Percentiles rank a stretch among this genome's conserved stretches.
phyloP scores from a whole-genome alignment of 1,140 invertebrate species.

The Portunus trituberculatus region DNA sequence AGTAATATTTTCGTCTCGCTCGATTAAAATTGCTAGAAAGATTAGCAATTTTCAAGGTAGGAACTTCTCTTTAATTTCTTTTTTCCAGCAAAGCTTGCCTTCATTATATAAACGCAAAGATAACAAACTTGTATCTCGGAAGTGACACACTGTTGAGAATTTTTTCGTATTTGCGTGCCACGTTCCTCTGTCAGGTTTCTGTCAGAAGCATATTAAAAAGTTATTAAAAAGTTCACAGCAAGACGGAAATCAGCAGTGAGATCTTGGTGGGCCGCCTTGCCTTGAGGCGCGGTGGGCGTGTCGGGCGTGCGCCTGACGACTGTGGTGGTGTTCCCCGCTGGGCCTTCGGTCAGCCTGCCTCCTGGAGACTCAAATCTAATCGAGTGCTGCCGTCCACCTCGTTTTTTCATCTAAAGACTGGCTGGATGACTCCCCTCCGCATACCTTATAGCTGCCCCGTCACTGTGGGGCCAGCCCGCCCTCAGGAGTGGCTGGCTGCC shows the following conservation, averaged over 20 bases:
- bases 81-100: background rate
- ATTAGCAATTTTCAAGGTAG: background rate
- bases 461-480: slow-evolving; percentile 68
- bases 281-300: background rate
- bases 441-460: slow-evolving; percentile 68
- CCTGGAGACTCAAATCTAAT: slow-evolving; percentile 56
- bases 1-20: background rate
- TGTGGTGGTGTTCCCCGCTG: background rate
- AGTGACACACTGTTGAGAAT: background rate
- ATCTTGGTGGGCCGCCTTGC: background rate
- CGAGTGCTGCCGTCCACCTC: slow-evolving; percentile 67
- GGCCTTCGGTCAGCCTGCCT: slow-evolving; percentile 36
- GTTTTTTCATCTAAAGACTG: slow-evolving; percentile 66
- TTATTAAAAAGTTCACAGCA: background rate
- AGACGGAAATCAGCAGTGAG: background rate
- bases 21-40: background rate
- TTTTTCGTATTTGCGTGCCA: background rate
- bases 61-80: background rate
- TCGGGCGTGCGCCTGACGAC: background rate
- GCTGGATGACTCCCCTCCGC: slow-evolving; percentile 65
- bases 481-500: slow-evolving; percentile 57
- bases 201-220: background rate
- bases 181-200: background rate
- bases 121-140: background rate
- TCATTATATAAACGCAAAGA: background rate